These are phyloP conservation scores for Noctua pronuba DNA, from an alignment of 2,888 invertebrate genomes.

Conservation along the genomic window DNA sequence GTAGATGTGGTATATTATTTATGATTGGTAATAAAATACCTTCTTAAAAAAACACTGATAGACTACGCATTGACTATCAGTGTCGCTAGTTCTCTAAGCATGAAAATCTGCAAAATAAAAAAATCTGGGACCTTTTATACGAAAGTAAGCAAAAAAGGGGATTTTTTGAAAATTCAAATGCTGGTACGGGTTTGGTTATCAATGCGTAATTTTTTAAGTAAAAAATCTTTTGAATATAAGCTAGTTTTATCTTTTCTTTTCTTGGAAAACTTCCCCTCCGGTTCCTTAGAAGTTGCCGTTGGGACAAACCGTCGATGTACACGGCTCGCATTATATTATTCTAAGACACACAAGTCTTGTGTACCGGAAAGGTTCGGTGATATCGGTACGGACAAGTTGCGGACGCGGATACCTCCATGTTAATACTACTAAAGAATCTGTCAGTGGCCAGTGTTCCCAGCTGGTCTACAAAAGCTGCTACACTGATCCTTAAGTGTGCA, in stretches of 20 bases:
- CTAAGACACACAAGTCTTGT: not conserved
- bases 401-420: not conserved
- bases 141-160: not conserved
- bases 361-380: not conserved
- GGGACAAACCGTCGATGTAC: not conserved
- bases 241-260: not conserved
- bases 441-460: not conserved
- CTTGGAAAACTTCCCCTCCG: not conserved
- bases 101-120: not conserved
- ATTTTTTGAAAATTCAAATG: not conserved
- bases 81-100: not conserved
- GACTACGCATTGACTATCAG: not conserved
- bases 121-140: not conserved
- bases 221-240: not conserved
- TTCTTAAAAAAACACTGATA: not conserved
- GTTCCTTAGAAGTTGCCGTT: not conserved
- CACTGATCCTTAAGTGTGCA: not conserved
- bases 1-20: not conserved
- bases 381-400: not conserved
- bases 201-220: not conserved
- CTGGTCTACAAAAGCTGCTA: not conserved
- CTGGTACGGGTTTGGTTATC: not conserved
- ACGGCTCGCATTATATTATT: not conserved
- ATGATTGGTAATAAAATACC: not conserved
- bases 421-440: not conserved